Percentiles rank a stretch among this genome's conserved stretches.
phyloP scores from a whole-genome alignment of 1,140 invertebrate species.

The Drosophila tristis region DNA sequence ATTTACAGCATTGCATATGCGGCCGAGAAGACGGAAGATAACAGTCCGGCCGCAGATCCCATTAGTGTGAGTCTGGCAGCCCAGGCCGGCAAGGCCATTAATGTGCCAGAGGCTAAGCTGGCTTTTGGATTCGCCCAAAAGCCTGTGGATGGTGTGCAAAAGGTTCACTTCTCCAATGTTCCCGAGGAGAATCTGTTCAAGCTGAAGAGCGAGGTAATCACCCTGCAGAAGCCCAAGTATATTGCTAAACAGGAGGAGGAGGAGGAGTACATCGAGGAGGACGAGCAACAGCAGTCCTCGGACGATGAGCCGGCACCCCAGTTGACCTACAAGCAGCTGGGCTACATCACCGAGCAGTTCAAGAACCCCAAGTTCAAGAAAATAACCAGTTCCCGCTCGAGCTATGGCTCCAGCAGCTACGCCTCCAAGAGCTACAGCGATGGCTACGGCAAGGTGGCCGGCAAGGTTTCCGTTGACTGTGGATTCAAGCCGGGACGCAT shows the following conservation, averaged over 20 bases:
- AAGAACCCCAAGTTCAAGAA: constrained; percentile 77
- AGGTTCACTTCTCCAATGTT: constrained; percentile 67
- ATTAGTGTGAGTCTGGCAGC: constrained; percentile 84
- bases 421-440: constrained; percentile 31
- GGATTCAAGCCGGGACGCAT: constrained; percentile 76
- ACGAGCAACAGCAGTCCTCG: constrained; percentile 48
- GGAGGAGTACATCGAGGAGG: constrained; percentile 62
- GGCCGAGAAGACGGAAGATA: constrained; percentile 42
- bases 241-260: constrained; percentile 59
- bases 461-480: constrained; percentile 70
- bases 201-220: constrained; percentile 84
- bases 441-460: constrained; percentile 56
- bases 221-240: constrained; percentile 72
- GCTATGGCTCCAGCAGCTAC: constrained; percentile 32
- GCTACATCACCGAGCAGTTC: constrained; percentile 71
- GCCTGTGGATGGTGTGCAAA: constrained; percentile 74
- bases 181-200: constrained; percentile 84
- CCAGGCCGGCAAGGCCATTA: constrained; percentile 72
- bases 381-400: constrained; percentile 37
- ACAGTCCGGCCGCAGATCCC: constrained; percentile 83
- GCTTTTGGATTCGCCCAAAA: constrained; percentile 82
- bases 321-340: constrained; percentile 76
- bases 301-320: constrained; percentile 47
- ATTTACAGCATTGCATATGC: constrained; percentile 52
- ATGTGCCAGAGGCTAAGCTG: constrained; percentile 83